A percentile compares a stretch with the other conserved stretches of the same genome.
phyloP scores from a whole-genome alignment of 2,888 invertebrate genomes.

The Cybosia mesomella region DNA sequence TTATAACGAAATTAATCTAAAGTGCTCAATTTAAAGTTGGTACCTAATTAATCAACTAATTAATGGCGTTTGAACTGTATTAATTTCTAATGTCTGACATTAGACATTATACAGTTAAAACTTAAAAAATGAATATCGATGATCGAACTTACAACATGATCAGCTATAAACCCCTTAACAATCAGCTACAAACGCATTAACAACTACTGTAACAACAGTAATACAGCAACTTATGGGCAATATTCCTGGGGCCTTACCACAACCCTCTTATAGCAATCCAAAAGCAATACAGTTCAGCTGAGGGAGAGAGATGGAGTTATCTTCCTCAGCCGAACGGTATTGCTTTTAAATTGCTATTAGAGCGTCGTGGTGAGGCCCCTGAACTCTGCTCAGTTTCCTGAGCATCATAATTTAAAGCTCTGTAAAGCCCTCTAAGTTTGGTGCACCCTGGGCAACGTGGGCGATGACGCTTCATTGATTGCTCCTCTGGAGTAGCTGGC shows the following conservation, averaged over 20 bases:
- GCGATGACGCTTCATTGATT: no score
- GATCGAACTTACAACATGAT: slow-evolving; percentile 29
- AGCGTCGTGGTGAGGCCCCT: no score
- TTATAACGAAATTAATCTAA: slow-evolving; percentile 17
- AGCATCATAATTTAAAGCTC: no score
- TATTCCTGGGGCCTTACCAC: background rate
- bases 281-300: no score
- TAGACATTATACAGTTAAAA: slow-evolving; percentile 24
- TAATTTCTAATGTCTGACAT: background rate
- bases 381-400: no score
- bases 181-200: background rate
- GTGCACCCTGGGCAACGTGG: no score
- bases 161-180: slow-evolving; percentile 12
- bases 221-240: background rate
- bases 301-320: no score
- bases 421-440: no score
- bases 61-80: background rate
- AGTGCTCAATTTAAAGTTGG: slow-evolving; percentile 14
- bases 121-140: slow-evolving; percentile 35
- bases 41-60: slow-evolving; percentile 5
- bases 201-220: background rate
- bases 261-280: no score
- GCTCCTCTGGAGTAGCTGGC: no score
- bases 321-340: no score
- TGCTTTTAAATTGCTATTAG: no score